Conservation (phyloP, 2,888 invertebrate genomes). For the Drosophila trichaetosa region DNA sequence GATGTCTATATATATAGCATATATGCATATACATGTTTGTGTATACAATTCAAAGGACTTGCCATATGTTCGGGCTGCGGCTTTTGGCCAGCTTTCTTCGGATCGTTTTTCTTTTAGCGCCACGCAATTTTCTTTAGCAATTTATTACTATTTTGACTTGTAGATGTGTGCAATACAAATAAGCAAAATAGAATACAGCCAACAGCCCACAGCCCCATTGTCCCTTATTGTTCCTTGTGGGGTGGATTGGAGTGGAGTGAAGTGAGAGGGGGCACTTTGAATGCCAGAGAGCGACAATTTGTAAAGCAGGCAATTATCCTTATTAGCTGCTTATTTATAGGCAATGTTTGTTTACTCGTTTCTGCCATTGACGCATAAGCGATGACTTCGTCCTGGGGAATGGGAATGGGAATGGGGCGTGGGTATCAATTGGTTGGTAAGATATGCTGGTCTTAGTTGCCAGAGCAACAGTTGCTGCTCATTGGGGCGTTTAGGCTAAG, state of each 20-base stretch:
- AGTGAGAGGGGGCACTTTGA: conserved; percentile 4
- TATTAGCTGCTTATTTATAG: conserved; percentile 79
- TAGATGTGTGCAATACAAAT: conserved; percentile 46
- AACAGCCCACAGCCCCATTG: neutral
- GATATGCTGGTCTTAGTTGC: conserved; percentile 13
- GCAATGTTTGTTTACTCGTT: conserved; percentile 71
- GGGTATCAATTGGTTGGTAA: neutral
- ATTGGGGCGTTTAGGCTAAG: conserved; percentile 12
- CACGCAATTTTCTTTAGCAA: conserved; percentile 69
- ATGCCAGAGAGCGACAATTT: conserved; percentile 61
- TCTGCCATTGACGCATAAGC: conserved; percentile 59
- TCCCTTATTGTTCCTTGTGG: neutral
- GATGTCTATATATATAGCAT: conserved; percentile 6
- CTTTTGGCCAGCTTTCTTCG: conserved; percentile 31
- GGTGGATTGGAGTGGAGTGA: neutral
- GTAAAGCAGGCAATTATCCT: conserved; percentile 80
- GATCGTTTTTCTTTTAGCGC: conserved; percentile 52
- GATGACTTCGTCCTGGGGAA: conserved; percentile 37
- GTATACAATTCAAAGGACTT: conserved; percentile 66
- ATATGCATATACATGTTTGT: conserved; percentile 9
- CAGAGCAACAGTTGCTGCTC: conserved; percentile 33
- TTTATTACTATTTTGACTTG: conserved; percentile 79
- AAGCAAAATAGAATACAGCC: conserved; percentile 3
- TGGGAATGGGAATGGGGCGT: neutral
- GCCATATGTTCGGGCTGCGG: conserved; percentile 60